Percentiles rank a stretch among this genome's conserved stretches.
Conservation (phyloP, 2,113 vertebrate species). For the Macquaria australasica region DNA sequence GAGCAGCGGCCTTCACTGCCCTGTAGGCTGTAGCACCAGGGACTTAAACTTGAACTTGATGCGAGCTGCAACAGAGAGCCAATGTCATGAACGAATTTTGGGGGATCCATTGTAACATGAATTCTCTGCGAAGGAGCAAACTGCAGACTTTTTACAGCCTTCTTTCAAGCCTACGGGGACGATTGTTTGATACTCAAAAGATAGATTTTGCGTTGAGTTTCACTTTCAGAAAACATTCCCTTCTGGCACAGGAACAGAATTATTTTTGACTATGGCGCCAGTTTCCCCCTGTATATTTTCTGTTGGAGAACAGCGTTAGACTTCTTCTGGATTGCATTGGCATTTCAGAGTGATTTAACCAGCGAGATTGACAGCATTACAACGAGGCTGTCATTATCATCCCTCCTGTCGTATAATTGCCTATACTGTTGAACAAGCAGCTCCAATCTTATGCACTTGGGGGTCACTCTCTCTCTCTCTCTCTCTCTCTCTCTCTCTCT, state of each 20-base stretch:
- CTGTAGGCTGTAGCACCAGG: neutral
- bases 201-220: slow-evolving; percentile 40
- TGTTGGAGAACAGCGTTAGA: slow-evolving; percentile 37
- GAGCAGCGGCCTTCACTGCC: neutral
- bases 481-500: neutral
- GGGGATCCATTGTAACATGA: neutral
- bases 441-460: slow-evolving; percentile 55
- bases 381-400: slow-evolving; percentile 70
- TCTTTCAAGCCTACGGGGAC: neutral
- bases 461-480: slow-evolving; percentile 27
- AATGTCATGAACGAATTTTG: neutral
- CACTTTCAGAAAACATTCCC: slow-evolving; percentile 34
- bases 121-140: slow-evolving; percentile 4
- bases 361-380: slow-evolving; percentile 71
- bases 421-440: slow-evolving; percentile 70
- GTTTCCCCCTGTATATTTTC: slow-evolving; percentile 33
- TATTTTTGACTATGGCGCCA: slow-evolving; percentile 40
- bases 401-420: slow-evolving; percentile 76
- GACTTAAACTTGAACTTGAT: slow-evolving; percentile 30
- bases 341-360: slow-evolving; percentile 70
- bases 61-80: neutral
- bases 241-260: slow-evolving; percentile 49
- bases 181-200: slow-evolving; percentile 23
- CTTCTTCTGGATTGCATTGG: slow-evolving; percentile 47
- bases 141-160: neutral